Evolutionary conservation across 2,113 vertebrate genomes (phyloP).

Genomic region (Canis aureus): DNA sequence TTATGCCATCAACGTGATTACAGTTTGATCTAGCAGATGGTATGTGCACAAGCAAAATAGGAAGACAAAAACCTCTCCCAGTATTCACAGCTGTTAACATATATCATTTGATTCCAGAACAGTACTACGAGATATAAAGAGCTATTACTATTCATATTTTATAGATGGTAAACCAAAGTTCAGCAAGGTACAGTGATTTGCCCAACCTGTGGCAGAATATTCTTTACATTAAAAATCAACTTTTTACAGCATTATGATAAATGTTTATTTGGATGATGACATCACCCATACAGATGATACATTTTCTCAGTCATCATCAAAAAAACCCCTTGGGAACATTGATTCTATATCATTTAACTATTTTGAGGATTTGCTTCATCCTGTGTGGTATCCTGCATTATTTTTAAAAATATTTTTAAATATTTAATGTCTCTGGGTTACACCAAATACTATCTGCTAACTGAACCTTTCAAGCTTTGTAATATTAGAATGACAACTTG

Average conservation of each 20-base stretch:
- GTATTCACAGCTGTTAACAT: not conserved
- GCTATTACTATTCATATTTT: not conserved
- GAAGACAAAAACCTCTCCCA: not conserved
- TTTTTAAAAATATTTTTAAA: not conserved
- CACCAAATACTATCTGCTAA: not conserved
- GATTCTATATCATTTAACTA: not conserved
- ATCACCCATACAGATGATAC: not conserved
- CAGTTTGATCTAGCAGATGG: not conserved
- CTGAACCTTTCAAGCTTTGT: not conserved
- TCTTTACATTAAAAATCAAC: not conserved
- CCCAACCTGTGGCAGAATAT: not conserved
- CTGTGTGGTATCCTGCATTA: not conserved
- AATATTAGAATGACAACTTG: not conserved
- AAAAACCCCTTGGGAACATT: not conserved
- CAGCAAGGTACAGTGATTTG: not conserved
- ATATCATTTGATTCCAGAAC: not conserved
- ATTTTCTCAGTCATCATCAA: not conserved
- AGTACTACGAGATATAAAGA: not conserved
- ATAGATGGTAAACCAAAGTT: not conserved
- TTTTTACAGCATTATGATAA: not conserved
- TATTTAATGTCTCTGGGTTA: not conserved
- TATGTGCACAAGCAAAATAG: not conserved
- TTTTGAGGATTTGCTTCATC: constrained; percentile 6
- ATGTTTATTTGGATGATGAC: not conserved
- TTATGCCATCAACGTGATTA: not conserved